These are phyloP conservation scores for Desmophyllum pertusum DNA, from an alignment of 92 coral and sea anemone species.

Conservation along the genomic window DNA sequence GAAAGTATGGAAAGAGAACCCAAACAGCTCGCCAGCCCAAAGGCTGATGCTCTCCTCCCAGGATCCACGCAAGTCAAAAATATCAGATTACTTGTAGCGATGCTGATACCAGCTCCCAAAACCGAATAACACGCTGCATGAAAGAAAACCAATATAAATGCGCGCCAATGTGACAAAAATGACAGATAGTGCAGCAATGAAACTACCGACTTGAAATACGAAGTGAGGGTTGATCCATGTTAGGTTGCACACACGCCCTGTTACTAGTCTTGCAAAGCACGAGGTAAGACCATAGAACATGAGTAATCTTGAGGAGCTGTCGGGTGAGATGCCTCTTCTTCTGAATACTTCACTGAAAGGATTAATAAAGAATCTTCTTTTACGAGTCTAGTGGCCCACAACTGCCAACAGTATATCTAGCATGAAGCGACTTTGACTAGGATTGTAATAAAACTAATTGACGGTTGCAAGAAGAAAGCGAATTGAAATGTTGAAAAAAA, in stretches of 20 bases:
- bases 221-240: conserved; percentile 32
- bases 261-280: conserved; percentile 3
- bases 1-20: conserved; percentile 1
- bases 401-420: background rate
- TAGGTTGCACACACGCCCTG: conserved; percentile 34
- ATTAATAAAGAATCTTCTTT: no score
- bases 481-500: no score
- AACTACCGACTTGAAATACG: conserved; percentile 21
- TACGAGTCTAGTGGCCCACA: no score
- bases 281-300: conserved; percentile 41
- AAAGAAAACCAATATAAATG: conserved; percentile 14
- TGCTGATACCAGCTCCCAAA: conserved; percentile 21
- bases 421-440: background rate
- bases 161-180: background rate
- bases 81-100: conserved; percentile 21
- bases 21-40: conserved; percentile 40
- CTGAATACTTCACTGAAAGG: conserved; percentile 29
- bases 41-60: conserved; percentile 46
- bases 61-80: conserved; percentile 47
- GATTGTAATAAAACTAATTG: no score
- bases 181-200: conserved; percentile 12
- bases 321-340: conserved; percentile 26
- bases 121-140: conserved; percentile 27
- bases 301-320: conserved; percentile 28
- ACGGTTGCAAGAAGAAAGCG: no score